Base-by-base conservation (phyloP, 1,140 invertebrate genomes). In the Drosophila azteca region DNA sequence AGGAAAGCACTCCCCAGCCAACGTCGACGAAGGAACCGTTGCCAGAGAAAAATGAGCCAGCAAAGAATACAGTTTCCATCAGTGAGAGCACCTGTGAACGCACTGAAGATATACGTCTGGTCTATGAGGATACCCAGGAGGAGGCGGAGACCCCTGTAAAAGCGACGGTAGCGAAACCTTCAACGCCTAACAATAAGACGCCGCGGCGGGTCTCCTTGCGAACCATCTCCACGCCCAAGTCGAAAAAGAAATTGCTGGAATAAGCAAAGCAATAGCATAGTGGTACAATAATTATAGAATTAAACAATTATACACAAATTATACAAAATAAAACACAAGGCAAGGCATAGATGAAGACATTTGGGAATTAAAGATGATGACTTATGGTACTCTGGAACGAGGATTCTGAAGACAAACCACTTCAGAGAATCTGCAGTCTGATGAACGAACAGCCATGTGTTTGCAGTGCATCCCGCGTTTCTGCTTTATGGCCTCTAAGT, bases 221-320 rank as follows among this genome's bases (percentile, higher is more conserved):
- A 35, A 96, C 95, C 26, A 90, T 96, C 35, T 95, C 95, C 2
- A 96, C 95, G 84, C 95, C 95, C 39, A 96, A 95, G 87, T 94
- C 93, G 64, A 91, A 92, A 72, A 95, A 94, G 90, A 95, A 94
- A 80, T 65, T 91, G 15, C 73, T 90, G 60, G 78, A 90, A 9
- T 90, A 85, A 57, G 29, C 13, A 35, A n/a, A 66, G 44, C 58
- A 46, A 49, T 49, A 74, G 22, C 8, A 44, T 85, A 80, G 80
- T 44, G 15, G 15, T 49, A 70, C 53, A 49, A 29, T 1, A 77
- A 53, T 54, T 73, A 54, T 64, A 73, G 55, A 58, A 58, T 50
- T 39, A 15, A 1, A 46, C 29, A 43, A 6, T 31, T 24, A 20
- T 45, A 55, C 51, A 39, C 3, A 58, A 31, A 24, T 49, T 49